These are phyloP conservation scores for Peromyscus californicus DNA, from an alignment of 2,113 vertebrate genomes.

Conservation along the genomic window DNA sequence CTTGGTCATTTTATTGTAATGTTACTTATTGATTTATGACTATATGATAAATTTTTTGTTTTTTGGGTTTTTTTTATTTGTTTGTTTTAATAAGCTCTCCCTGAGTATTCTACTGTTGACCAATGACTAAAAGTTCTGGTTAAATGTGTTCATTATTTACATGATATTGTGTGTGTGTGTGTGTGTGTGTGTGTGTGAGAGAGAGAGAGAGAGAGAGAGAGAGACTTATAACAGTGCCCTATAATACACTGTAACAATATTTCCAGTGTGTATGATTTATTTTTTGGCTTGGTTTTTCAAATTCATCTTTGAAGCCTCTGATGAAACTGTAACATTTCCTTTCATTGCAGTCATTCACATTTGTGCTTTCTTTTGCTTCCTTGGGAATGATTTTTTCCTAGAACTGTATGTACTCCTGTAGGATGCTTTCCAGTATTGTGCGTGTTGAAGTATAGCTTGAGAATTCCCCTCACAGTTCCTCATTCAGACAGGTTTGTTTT, in stretches of 20 bases:
- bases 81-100: background rate
- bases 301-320: slow-evolving; percentile 19
- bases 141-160: slow-evolving; percentile 10
- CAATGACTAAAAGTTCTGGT: background rate
- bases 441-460: background rate
- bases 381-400: background rate
- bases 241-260: background rate
- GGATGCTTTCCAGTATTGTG: background rate
- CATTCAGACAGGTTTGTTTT: slow-evolving; percentile 5
- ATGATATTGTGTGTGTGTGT: background rate
- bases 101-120: background rate
- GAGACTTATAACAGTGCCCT: no score
- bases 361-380: background rate
- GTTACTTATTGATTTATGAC: slow-evolving; percentile 51
- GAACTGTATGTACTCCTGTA: background rate
- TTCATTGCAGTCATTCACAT: background rate
- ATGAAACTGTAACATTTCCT: background rate
- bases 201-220: no score
- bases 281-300: background rate
- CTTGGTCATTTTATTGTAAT: slow-evolving; percentile 17
- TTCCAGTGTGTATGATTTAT: background rate
- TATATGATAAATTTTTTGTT: background rate
- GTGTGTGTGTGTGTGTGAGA: background rate
- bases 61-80: background rate
- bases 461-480: background rate